Percentiles rank a stretch among this genome's conserved stretches.
phyloP scores from a whole-genome alignment of 2,113 vertebrate genomes.

The Verasper variegatus region DNA sequence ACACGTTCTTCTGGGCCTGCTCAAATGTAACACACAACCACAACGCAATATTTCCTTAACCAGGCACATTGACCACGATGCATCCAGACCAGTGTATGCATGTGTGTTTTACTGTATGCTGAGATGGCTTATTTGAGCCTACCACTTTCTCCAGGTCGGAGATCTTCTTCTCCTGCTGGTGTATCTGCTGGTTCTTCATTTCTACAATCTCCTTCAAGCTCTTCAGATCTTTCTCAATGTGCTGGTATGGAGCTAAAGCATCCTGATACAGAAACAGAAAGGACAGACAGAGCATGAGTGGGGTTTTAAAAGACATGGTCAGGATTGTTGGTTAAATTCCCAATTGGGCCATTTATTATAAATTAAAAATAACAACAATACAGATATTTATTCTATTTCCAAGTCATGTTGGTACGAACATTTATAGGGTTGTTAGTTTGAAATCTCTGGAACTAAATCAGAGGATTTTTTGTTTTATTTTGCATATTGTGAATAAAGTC shows the following conservation, averaged over 20 bases:
- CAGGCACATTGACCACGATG: neutral
- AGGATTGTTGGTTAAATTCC: neutral
- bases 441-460: too few relatives aligned
- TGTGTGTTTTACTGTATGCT: neutral
- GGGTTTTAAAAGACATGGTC: neutral
- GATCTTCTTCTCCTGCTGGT: constrained; percentile 95
- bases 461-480: too few relatives aligned
- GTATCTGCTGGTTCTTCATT: constrained; percentile 98
- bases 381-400: too few relatives aligned
- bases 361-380: too few relatives aligned
- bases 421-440: too few relatives aligned
- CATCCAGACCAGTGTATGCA: neutral
- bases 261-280: constrained; percentile 77
- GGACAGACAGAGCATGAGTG: neutral
- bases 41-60: constrained; percentile 68
- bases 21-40: constrained; percentile 67
- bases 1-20: constrained; percentile 94
- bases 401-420: too few relatives aligned
- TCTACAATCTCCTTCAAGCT: constrained; percentile 95
- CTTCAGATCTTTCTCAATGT: constrained; percentile 94
- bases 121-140: constrained; percentile 70
- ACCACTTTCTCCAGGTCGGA: constrained; percentile 95
- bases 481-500: too few relatives aligned
- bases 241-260: constrained; percentile 91
- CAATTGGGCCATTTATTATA: too few relatives aligned